Evolutionary conservation across 1,140 invertebrate species (phyloP), one percentile per base, ranked within the genome.

Genomic region (Dryas iulia): DNA sequence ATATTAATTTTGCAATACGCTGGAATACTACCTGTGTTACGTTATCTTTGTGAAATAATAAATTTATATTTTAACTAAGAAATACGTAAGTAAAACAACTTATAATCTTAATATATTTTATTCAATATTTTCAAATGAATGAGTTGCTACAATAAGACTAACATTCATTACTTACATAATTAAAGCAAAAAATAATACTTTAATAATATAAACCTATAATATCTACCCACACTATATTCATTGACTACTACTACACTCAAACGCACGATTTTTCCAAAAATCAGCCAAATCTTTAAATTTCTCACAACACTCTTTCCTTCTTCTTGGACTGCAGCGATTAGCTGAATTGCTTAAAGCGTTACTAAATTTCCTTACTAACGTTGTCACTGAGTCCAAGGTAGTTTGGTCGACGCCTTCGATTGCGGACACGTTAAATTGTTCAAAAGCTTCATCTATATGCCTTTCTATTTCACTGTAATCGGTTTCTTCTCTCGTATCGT

Each of bases 221-320:
- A 23, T 24, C 39, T 23, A 71, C 69, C 63, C 60, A 74, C 35
- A 47, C 31, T 57, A 53, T 10, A 18, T 12, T 56, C 14, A 18
- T 0, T 59, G 23, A 54, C 54, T 61, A n/a, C n/a, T n/a, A n/a
- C n/a, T n/a, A 33, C 26, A 57, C 23, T 78, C 78, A 60, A 76
- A 76, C 0, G 79, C 76, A 3, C 73, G 77, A 59, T 71, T 85
- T 59, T 78, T 83, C 86, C 88, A 90, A 75, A 88, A 89, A 12
- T 87, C 85, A 0, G 85, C 78, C 23, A 89, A 78, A 23, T 87
- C 81, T 61, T 74, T 83, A 59, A 90, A 89, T 33, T 80, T 89
- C 2, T 78, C 78, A 69, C 79, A 75, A 69, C 87, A 84, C 63
- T 82, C 60, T 10, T 79, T 66, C 28, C 74, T 66, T 53, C 81